Conservation (phyloP, 64 coral and sea anemone species). For the Platygyra sinensis region DNA sequence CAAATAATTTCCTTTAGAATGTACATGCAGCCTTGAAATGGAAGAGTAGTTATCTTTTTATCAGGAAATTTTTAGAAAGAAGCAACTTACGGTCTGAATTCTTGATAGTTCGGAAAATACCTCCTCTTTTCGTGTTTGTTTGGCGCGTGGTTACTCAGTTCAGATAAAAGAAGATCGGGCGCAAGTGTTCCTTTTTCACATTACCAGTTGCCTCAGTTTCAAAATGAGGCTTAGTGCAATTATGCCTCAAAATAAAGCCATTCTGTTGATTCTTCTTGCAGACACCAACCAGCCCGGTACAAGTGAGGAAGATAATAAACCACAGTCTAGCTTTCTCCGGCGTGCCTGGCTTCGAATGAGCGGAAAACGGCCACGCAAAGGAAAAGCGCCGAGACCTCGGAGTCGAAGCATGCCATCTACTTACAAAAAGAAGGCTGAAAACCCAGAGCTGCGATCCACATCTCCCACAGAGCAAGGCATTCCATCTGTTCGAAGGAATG, state of each 20-base stretch:
- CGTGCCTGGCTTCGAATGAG: constrained; percentile 59
- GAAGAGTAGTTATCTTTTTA: too few species aligned
- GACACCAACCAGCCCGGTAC: background rate
- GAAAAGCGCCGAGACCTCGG: constrained; percentile 12
- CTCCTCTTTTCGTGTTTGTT: too few species aligned
- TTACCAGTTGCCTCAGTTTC: background rate
- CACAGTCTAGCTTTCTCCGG: constrained; percentile 40
- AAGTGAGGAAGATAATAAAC: background rate
- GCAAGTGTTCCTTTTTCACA: too few species aligned
- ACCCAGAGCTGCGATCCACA: background rate
- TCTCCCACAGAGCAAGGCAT: background rate
- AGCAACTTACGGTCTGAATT: too few species aligned
- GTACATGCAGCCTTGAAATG: too few species aligned
- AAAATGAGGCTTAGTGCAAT: background rate
- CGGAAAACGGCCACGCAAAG: constrained; percentile 5
- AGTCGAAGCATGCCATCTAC: constrained; percentile 46
- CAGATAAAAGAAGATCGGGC: background rate
- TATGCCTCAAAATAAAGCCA: background rate
- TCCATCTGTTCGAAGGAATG: constrained; percentile 21
- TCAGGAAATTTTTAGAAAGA: too few species aligned
- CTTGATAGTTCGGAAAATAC: too few species aligned
- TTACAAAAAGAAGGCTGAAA: background rate
- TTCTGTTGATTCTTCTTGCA: background rate
- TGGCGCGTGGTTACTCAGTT: too few species aligned
- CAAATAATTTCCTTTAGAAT: too few species aligned